Conservation (phyloP, 1,140 invertebrate species). For the Magallana angulata region DNA sequence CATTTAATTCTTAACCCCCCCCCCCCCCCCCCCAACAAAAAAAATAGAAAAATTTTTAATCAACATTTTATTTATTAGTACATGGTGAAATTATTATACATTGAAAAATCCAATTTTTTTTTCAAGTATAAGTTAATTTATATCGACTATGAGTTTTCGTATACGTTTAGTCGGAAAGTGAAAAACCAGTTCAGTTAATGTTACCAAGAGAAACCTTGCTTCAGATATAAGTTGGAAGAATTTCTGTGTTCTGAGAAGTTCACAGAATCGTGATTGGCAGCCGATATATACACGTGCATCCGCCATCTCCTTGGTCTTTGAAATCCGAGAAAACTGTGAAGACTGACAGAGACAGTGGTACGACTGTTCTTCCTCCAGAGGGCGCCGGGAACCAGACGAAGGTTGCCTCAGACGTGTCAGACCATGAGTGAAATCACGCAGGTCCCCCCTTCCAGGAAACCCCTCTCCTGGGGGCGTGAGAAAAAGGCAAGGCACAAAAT, state of each 20-base stretch:
- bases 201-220: too few species aligned
- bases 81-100: too few species aligned
- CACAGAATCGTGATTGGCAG: neutral
- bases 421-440: neutral
- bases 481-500: neutral
- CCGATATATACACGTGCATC: neutral
- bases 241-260: neutral
- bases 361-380: neutral
- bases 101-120: too few species aligned
- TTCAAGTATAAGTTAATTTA: too few species aligned
- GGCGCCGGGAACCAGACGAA: neutral
- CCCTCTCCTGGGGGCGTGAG: neutral
- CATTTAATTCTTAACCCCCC: too few species aligned
- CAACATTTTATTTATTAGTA: too few species aligned
- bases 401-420: neutral
- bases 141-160: too few species aligned
- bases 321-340: conserved; percentile 9
- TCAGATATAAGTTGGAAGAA: neutral
- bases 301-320: neutral
- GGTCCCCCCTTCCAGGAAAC: neutral
- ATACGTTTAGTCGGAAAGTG: too few species aligned
- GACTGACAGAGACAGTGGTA: neutral
- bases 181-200: too few species aligned
- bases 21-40: too few species aligned
- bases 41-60: too few species aligned